Percentiles rank a stretch among this genome's conserved stretches.
Conservation (phyloP, 1,140 invertebrate species). For the Tetranychus urticae region DNA sequence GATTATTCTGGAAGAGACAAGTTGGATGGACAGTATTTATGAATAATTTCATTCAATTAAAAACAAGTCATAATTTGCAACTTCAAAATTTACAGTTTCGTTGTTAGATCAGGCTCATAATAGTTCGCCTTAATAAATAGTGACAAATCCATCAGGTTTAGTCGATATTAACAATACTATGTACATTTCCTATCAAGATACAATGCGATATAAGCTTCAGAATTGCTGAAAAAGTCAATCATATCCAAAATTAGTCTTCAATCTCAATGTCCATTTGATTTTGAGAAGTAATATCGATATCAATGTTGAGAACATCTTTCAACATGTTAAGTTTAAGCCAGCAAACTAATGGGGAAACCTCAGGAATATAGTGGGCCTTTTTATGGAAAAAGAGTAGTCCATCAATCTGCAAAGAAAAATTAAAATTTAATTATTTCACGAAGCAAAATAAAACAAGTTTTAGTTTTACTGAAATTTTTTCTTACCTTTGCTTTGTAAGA, state of each 20-base stretch:
- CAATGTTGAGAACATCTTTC: background rate
- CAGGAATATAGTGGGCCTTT: conserved; percentile 44
- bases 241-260: too few species aligned
- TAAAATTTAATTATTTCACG: background rate
- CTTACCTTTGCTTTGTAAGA: too few species aligned
- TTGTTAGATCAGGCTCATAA: background rate
- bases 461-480: too few species aligned
- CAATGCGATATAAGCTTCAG: too few species aligned
- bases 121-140: background rate
- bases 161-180: too few species aligned
- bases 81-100: background rate
- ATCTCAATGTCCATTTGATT: too few species aligned
- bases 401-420: conserved; percentile 27
- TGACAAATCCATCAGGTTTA: background rate
- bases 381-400: conserved; percentile 61
- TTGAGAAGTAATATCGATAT: too few species aligned
- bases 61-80: background rate
- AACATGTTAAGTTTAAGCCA: conserved; percentile 39
- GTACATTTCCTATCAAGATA: too few species aligned
- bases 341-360: conserved; percentile 53
- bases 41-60: background rate
- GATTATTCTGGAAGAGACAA: too few species aligned
- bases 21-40: background rate
- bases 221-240: too few species aligned
- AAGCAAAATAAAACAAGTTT: too few species aligned